These are phyloP conservation scores for Equus quagga DNA, from an alignment of 2,113 vertebrate species.

Conservation along the genomic window DNA sequence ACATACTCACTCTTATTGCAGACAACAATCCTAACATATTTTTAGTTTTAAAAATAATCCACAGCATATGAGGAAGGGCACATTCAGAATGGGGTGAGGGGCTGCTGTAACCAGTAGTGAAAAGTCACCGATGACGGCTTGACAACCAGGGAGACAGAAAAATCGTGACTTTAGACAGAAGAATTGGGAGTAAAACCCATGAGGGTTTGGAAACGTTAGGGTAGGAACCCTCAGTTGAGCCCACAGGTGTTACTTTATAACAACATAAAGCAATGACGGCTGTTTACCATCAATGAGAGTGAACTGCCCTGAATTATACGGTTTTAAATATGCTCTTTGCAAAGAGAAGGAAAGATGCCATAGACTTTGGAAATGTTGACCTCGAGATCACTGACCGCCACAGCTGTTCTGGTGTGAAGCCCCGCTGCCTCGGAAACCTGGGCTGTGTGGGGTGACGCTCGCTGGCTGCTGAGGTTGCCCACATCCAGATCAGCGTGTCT, in stretches of 20 bases:
- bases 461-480: constrained; percentile 39
- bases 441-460: constrained; percentile 64
- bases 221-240: background rate
- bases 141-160: background rate
- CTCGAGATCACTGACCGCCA: constrained; percentile 53
- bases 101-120: background rate
- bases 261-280: background rate
- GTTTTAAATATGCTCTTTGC: constrained; percentile 45
- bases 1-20: background rate
- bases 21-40: background rate
- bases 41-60: background rate
- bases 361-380: constrained; percentile 57
- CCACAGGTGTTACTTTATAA: background rate
- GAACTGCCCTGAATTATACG: background rate
- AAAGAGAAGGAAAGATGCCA: constrained; percentile 38
- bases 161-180: background rate
- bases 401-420: constrained; percentile 41
- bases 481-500: constrained; percentile 15
- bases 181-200: background rate
- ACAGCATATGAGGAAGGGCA: background rate
- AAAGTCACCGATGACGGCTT: background rate
- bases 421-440: constrained; percentile 64
- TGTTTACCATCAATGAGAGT: background rate
- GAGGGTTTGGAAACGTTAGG: background rate
- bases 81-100: background rate